These are phyloP conservation scores for Excalfactoria chinensis DNA, from an alignment of 2,113 vertebrate genomes.

Conservation along the genomic window DNA sequence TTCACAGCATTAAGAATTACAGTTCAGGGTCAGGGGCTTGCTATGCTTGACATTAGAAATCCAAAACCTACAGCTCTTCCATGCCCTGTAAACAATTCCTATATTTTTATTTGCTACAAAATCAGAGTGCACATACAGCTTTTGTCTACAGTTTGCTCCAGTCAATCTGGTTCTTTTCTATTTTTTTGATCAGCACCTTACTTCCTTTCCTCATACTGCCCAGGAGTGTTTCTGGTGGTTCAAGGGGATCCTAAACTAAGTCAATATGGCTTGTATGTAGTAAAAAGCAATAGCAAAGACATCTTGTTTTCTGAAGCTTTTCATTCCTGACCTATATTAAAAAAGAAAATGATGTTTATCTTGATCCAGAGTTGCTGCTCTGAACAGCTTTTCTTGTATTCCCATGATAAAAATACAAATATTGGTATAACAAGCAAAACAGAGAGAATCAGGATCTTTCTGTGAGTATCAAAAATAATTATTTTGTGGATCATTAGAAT, in stretches of 20 bases:
- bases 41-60: background rate
- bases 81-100: background rate
- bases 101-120: background rate
- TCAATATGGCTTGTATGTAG: background rate
- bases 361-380: too few relatives aligned
- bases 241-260: background rate
- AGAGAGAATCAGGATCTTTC: background rate
- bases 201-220: background rate
- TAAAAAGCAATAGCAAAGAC: background rate
- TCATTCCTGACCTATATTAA: background rate
- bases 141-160: constrained; percentile 10
- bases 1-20: background rate
- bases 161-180: background rate
- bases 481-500: background rate
- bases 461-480: background rate
- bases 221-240: background rate
- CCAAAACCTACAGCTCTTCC: background rate
- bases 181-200: background rate
- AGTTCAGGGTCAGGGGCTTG: background rate
- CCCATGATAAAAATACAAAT: background rate
- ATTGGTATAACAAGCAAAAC: background rate
- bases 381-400: too few relatives aligned
- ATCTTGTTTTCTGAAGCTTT: background rate
- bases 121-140: background rate
- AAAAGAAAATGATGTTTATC: too few relatives aligned